Base-by-base conservation (phyloP, 2,888 invertebrate species). In the Nudaria mundana region DNA sequence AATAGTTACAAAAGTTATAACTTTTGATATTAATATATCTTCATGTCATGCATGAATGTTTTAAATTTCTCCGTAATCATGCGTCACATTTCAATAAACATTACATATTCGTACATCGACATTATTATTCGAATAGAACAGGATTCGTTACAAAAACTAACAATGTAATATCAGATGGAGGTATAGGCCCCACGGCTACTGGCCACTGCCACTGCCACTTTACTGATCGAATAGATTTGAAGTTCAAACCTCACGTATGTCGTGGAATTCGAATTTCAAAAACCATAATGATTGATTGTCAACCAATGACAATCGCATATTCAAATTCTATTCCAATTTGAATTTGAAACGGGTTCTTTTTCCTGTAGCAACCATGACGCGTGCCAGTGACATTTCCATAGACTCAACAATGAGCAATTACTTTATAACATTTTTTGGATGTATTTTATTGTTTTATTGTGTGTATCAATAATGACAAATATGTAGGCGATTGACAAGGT, bases 281-380 rank as follows among this genome's bases (percentile, higher is more conserved):
- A 81, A 81, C 79, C 79, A 76, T 82, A 82, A 83, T 85, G 83
- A 85, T 85, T 84, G 83, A 85, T 85, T 84, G 84, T 85, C 82
- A 82, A 81, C 83, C 80, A 82, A 80, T 84, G 82, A 85, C 84
- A 84, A 83, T 83, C 80, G 83, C 72, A 76, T 76, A 84, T 83
- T 82, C 79, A 81, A 83, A 84, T 82, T 80, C 76, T 74, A 76
- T 75, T 77, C 71, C 74, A 74, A 81, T 82, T 83, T 83, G 77
- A 82, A 83, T 83, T 67, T 81, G 63, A 78, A 82, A 83, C 81
- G 79, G 78, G 82, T 82, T 70, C 71, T 77, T 81, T 82, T 82
- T 82, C 77, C 77, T 78, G 81, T 73, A 65, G 68, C 55, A 63
- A 63, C 63, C n/a, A 65, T 74, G 73, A 74, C 71, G 62, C 61